Evolutionary conservation across 2,113 vertebrate genomes (phyloP), one percentile per base, ranked within the genome.

Genomic region (Cheirogaleus medius): DNA sequence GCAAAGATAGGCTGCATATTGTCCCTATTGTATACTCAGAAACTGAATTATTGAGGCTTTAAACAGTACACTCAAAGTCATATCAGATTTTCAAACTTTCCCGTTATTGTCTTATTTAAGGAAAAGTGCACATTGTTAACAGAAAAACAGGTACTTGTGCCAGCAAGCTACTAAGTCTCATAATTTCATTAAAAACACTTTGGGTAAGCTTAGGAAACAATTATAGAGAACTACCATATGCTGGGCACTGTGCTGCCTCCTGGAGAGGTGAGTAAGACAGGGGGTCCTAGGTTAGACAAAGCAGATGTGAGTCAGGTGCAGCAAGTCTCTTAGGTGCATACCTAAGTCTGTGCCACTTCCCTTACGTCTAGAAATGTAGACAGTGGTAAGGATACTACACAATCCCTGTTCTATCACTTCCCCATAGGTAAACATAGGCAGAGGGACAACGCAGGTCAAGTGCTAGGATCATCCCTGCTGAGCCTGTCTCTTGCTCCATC

Each of bases 51-150:
- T n/a, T 92, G 52, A 87, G 3, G 85, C 13, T 85, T 87, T 54
- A 39, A 66, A 39, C 27, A 77, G n/a, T 60, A 58, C 0, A 80
- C 37, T 34, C 49, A 91, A 86, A 81, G 8, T 77, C 15, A 44
- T n/a, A 21, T 56, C 21, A 90, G 12, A 86, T 47, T 88, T 69
- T 88, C 86, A 77, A 44, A 85, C 9, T 37, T 73, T 84, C 37
- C 11, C 34, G 93, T 80, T 84, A 76, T 89, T 86, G 23, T 77
- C 20, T 66, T 93, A 74, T 49, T 93, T 86, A 93, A 84, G 73
- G 21, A 89, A 92, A 77, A 81, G 8, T 32, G 0, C 14, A 49
- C 27, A 17, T n/a, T 84, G 37, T 23, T 34, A 63, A 63, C 6
- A 69, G 5, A 42, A 66, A 95, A 86, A 64, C 12, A 18, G 3